Percentiles rank a stretch among this genome's conserved stretches.
phyloP scores from a whole-genome alignment of 1,140 invertebrate species.

The Papilio helenus region DNA sequence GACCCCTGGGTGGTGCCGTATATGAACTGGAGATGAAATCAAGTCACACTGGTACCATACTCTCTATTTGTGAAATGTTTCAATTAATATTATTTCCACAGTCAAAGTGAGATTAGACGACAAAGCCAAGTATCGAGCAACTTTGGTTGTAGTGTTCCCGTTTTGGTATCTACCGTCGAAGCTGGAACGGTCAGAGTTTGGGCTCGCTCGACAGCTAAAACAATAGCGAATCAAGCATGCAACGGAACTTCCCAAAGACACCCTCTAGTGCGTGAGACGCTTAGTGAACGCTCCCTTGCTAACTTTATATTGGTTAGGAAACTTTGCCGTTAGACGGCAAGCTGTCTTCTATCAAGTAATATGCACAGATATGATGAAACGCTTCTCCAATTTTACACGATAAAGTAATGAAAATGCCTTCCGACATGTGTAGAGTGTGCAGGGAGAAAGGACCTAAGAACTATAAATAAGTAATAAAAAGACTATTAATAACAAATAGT shows the following conservation, averaged over 20 bases:
- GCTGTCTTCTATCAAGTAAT: constrained; percentile 41
- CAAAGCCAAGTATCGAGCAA: constrained; percentile 68
- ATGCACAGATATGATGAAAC: constrained; percentile 35
- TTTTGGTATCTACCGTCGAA: constrained; percentile 65
- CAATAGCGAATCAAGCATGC: constrained; percentile 81
- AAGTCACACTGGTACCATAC: background rate
- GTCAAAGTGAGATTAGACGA: constrained; percentile 61
- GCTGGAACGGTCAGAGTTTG: constrained; percentile 68
- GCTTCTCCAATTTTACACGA: background rate
- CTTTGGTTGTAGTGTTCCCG: constrained; percentile 56
- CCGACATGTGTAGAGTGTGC: background rate
- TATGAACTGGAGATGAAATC: background rate
- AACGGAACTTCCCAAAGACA: constrained; percentile 77
- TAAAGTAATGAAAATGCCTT: background rate
- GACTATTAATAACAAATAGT: background rate
- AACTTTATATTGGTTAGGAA: constrained; percentile 80
- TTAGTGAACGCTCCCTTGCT: constrained; percentile 66
- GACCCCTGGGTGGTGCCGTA: too few species aligned
- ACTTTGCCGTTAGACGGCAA: constrained; percentile 60
- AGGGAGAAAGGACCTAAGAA: background rate
- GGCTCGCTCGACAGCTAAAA: constrained; percentile 69
- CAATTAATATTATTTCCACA: constrained; percentile 24
- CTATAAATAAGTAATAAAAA: too few species aligned
- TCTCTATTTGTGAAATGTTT: background rate
- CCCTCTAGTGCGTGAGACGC: constrained; percentile 76